Evolutionary conservation across 2,797 vertebrate genomes (phyloP), one percentile per base, ranked within the genome.

Genomic region (Catharus ustulatus): DNA sequence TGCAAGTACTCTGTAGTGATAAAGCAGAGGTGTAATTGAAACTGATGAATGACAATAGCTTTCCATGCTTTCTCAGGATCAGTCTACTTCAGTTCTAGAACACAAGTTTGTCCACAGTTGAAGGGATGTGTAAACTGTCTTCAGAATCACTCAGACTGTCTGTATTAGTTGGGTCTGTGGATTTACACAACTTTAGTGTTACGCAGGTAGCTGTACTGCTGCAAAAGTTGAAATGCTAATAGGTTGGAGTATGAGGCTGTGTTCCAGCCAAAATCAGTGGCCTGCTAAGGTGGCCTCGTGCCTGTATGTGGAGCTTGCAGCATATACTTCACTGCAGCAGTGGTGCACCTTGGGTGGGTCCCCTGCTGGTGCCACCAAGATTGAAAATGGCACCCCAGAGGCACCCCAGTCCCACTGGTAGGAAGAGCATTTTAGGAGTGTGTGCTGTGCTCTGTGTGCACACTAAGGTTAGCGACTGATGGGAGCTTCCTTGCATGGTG

Each of bases 281-380:
- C 5, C 42, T 38, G 63, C 16, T 38, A 38, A 38, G 49, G 13
- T 3, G 5, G 57, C 82, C 51, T 55, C 0, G 0, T 68, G 46
- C 51, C 38, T 29, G 22, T 23, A 13, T 0, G 0, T 14, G 14
- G 52, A 67, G 51, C 30, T 74, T 48, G 52, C 3, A 16, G 34
- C 29, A 13, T 15, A 4, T 5, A 17, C 15, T 5, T 22, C 8
- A 29, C 34, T 15, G 17, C 54, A 38, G 11, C n/a, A 32, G 42
- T 34, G 45, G 27, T 36, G 24, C 10, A 9, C 17, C 15, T 42
- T 38, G 43, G 14, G 24, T 6, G 22, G 36, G 48, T 74, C 7
- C 15, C 40, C 23, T 51, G 17, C 20, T 43, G 52, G 18, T 80
- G 58, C 51, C 72, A 59, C 51, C 7, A 7, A 32, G 49, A 22